Evolutionary conservation across 2,113 vertebrate species (phyloP).

Genomic region (Archilochus colubris): DNA sequence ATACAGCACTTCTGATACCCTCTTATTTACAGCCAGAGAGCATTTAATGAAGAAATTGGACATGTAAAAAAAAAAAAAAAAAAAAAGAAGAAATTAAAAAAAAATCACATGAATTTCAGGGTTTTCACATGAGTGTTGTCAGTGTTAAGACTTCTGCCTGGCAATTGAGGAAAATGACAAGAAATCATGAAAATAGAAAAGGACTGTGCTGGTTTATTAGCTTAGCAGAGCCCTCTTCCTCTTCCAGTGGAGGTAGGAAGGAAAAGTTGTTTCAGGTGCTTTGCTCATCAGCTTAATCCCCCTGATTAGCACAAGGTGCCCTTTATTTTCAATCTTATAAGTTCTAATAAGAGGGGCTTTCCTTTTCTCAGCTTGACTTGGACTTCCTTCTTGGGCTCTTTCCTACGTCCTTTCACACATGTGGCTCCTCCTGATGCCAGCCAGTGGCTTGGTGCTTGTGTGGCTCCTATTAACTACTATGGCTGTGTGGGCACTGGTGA

Average conservation of each 20-base stretch:
- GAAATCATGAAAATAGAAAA: constrained; percentile 65
- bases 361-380: not conserved
- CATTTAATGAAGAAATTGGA: constrained; percentile 21
- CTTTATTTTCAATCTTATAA: not conserved
- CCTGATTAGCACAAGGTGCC: constrained; percentile 67
- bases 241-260: constrained; percentile 46
- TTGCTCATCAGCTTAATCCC: constrained; percentile 28
- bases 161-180: constrained; percentile 54
- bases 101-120: not conserved
- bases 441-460: rapidly evolving
- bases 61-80: not conserved
- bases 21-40: not conserved
- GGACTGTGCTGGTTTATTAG: constrained; percentile 67
- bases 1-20: constrained; percentile 4
- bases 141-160: constrained; percentile 45
- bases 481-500: not conserved
- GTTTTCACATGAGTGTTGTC: constrained; percentile 44
- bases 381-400: not conserved
- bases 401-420: not conserved
- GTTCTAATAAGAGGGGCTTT: not conserved
- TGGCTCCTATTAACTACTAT: not conserved
- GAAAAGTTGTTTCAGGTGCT: constrained; percentile 78
- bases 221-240: constrained; percentile 65
- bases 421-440: not conserved
- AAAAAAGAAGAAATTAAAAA: not conserved